Base-by-base conservation (phyloP, 2,888 invertebrate species). In the Apotomis capreana region DNA sequence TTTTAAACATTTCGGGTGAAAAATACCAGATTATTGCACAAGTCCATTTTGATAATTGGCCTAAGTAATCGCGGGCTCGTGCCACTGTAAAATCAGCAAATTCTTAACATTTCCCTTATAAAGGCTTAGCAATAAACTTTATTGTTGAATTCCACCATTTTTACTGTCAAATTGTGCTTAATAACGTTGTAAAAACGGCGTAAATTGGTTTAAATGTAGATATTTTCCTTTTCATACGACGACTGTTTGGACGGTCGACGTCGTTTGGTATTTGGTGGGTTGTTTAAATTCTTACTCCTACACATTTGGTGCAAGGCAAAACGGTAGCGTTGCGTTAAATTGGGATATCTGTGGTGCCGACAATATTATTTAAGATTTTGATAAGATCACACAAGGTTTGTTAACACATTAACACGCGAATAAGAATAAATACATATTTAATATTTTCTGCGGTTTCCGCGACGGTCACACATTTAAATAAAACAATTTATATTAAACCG, bases 101-200 rank as follows among this genome's bases (percentile, higher is more conserved):
- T 72, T 63, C 63, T 62, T 52, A 40, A 63, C 62, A 72, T 72
- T 68, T 68, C 72, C 72, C 72, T 72, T 72, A 68, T 59, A 72
- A 72, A 72, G 72, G 58, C 61, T 68, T 68, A 54, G 68, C 58
- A 72, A 72, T 72, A 72, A 72, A 72, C 62, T 72, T 72, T 72
- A 72, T 72, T 72, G 72, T 72, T 63, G 58, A 68, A 72, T 72
- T 72, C 72, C 72, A 44, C 68, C 62, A 72, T 72, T 72, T 72
- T 72, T 54, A 68, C 59, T 72, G 72, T 72, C 72, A 72, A 72
- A 72, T 72, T 72, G 72, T 72, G 72, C 68, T 72, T 72, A 72
- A 72, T 67, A 68, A 72, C 72, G 62, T 68, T 72, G 68, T 72
- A 72, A 72, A 72, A 58, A 68, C 68, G 68, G 59, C 68, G 72